Percentiles rank a stretch among this genome's conserved stretches.
Evolutionary conservation across 2,888 invertebrate species (phyloP).

Genomic region (Desoria tigrina): DNA sequence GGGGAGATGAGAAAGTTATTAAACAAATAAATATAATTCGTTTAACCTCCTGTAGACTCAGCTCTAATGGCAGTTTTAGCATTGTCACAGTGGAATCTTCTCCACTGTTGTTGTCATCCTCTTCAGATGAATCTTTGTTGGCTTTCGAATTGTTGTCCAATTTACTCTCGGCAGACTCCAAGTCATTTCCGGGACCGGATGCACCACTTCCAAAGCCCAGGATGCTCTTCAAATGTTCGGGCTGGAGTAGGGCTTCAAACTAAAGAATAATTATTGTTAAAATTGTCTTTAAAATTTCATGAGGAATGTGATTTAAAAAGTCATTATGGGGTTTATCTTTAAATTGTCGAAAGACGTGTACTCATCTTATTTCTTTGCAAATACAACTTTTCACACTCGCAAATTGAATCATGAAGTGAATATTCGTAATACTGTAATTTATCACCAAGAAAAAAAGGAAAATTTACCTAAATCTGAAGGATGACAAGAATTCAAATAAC

Average conservation of each 20-base stretch:
- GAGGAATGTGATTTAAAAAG: neutral
- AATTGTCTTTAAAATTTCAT: slow-evolving; percentile 14
- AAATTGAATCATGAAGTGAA: too few species aligned
- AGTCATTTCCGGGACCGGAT: slow-evolving; percentile 39
- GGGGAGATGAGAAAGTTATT: too few species aligned
- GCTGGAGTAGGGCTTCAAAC: slow-evolving; percentile 46
- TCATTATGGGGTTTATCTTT: neutral
- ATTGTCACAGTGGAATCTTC: slow-evolving; percentile 48
- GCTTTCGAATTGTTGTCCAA: slow-evolving; percentile 25
- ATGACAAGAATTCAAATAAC: too few species aligned
- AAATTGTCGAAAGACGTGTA: too few species aligned
- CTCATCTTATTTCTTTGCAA: too few species aligned
- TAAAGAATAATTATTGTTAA: slow-evolving; percentile 14
- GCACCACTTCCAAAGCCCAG: slow-evolving; percentile 32
- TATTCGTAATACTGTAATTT: too few species aligned
- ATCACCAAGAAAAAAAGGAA: too few species aligned
- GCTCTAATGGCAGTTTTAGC: slow-evolving; percentile 52
- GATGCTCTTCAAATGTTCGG: slow-evolving; percentile 39
- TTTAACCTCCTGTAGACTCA: slow-evolving; percentile 53
- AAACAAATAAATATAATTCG: too few species aligned
- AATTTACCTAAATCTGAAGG: too few species aligned
- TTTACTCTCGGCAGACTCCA: slow-evolving; percentile 52
- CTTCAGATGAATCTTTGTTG: slow-evolving; percentile 33
- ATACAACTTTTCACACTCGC: too few species aligned
- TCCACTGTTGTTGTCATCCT: slow-evolving; percentile 39